Percentiles rank a stretch among this genome's conserved stretches.
Conservation (phyloP, 2,888 invertebrate species). For the Oligia strigilis region DNA sequence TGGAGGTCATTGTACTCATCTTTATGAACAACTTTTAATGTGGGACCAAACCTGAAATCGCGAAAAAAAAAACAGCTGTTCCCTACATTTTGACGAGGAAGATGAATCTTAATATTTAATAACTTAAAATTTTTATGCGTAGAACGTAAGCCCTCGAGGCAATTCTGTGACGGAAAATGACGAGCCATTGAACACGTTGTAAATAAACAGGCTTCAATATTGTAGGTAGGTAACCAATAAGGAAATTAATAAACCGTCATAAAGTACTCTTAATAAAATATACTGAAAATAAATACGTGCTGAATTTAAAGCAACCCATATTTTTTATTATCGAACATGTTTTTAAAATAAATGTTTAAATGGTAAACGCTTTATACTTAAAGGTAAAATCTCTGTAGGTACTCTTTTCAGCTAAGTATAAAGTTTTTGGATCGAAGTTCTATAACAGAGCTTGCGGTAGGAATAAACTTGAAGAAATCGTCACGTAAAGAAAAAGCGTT, state of each 20-base stretch:
- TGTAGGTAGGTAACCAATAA: slow-evolving; percentile 6
- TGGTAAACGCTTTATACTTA: too few relatives aligned
- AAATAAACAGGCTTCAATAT: slow-evolving; percentile 20
- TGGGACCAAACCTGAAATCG: too few relatives aligned
- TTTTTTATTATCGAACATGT: neutral
- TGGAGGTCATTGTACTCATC: neutral
- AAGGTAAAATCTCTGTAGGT: too few relatives aligned
- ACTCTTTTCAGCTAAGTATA: too few relatives aligned
- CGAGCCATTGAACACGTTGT: slow-evolving; percentile 27
- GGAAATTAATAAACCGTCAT: slow-evolving; percentile 10
- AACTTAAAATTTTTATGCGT: slow-evolving; percentile 10
- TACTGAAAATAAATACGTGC: neutral
- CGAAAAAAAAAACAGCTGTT: too few relatives aligned
- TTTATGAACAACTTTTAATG: too few relatives aligned
- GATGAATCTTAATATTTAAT: neutral
- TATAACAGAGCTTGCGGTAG: too few relatives aligned
- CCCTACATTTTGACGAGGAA: neutral
- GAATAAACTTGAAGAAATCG: too few relatives aligned
- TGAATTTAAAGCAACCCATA: neutral
- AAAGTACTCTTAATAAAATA: neutral
- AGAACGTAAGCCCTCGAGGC: neutral
- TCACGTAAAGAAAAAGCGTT: too few relatives aligned
- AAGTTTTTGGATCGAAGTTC: too few relatives aligned
- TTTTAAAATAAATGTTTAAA: too few relatives aligned
- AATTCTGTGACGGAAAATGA: slow-evolving; percentile 5